These are phyloP conservation scores for Cephalotes varians DNA, from an alignment of 2,888 invertebrate genomes.

Conservation along the genomic window DNA sequence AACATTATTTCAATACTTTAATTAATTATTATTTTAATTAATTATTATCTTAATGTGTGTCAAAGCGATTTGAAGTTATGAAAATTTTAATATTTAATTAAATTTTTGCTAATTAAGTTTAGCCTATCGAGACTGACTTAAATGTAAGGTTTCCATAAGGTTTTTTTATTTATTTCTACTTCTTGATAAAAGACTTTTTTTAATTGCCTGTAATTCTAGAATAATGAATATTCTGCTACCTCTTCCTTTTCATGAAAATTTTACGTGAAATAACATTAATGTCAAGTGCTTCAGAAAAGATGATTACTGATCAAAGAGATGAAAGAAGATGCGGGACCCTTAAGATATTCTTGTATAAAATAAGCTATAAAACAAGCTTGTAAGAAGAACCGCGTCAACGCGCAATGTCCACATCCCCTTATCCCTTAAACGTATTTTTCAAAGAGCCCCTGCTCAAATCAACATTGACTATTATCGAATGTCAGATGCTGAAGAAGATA, in stretches of 20 bases:
- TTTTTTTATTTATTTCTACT: background rate
- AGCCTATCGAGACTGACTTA: background rate
- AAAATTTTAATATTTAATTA: background rate
- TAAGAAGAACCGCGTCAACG: background rate
- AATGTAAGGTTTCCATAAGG: background rate
- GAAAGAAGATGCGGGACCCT: conserved; percentile 7
- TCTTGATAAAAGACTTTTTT: background rate
- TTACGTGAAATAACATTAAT: background rate
- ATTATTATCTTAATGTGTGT: background rate
- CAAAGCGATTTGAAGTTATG: background rate
- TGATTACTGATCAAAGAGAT: conserved; percentile 2
- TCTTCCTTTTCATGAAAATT: background rate
- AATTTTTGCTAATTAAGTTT: background rate
- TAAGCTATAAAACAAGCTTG: background rate
- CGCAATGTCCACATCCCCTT: background rate
- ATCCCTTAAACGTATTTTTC: background rate
- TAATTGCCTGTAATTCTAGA: background rate
- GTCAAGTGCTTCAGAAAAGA: background rate
- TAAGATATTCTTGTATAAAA: background rate
- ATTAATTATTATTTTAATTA: background rate
- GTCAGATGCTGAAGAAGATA: background rate
- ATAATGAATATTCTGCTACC: background rate
- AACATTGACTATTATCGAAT: background rate
- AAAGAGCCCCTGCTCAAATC: background rate
- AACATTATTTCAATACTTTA: background rate